These are phyloP conservation scores for Tetraneura akinire DNA, from an alignment of 1,140 invertebrate species.

Conservation along the genomic window DNA sequence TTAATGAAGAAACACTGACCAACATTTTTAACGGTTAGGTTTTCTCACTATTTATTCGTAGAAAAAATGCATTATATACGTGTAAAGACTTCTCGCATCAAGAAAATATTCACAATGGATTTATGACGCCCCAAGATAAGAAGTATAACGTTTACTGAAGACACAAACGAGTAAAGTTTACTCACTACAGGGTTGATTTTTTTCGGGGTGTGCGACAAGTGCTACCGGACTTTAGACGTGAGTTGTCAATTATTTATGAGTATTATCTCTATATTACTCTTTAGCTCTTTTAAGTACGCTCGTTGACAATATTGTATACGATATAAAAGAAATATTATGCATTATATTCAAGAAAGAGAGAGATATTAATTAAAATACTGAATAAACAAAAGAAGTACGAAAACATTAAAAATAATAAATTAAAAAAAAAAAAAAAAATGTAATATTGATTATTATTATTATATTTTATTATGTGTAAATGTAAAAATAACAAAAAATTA, in stretches of 20 bases:
- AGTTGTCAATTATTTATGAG: constrained; percentile 47
- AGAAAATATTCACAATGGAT: constrained; percentile 29
- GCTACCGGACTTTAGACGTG: neutral
- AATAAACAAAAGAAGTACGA: too few relatives aligned
- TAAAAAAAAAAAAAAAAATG: too few relatives aligned
- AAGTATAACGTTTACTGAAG: constrained; percentile 26
- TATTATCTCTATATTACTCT: neutral
- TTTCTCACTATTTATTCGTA: constrained; percentile 29
- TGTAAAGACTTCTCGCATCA: neutral
- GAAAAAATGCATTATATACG: neutral
- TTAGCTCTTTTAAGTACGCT: neutral
- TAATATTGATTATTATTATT: too few relatives aligned
- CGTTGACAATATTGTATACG: neutral
- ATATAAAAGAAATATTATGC: too few relatives aligned
- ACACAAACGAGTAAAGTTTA: constrained; percentile 1
- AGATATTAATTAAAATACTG: too few relatives aligned
- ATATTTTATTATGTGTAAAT: too few relatives aligned
- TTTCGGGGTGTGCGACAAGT: constrained; percentile 1
- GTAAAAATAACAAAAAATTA: too few relatives aligned
- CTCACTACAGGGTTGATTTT: neutral
- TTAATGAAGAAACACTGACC: constrained; percentile 21
- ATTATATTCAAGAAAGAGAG: too few relatives aligned
- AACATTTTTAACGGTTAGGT: constrained; percentile 2
- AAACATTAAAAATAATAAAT: too few relatives aligned
- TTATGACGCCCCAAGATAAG: constrained; percentile 23